Base-by-base conservation (phyloP, 2,797 vertebrate species). In the Esox masquinongy region DNA sequence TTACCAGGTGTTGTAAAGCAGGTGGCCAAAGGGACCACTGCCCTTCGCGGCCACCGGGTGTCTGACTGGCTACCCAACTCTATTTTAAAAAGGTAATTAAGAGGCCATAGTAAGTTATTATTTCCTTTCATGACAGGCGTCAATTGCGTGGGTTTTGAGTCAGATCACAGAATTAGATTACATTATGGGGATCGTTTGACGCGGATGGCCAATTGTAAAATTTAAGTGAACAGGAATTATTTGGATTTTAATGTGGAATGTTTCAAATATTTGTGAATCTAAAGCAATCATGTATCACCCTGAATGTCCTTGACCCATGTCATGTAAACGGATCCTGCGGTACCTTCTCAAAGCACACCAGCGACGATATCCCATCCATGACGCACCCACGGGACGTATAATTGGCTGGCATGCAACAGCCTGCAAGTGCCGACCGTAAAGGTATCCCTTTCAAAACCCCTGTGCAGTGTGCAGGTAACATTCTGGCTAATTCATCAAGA, bases 1-100 rank as follows among this genome's bases (percentile, higher is more conserved):
- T 94, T 90, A 90, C 94, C 96, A 97, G 96, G 96, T 97, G 96
- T 90, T 74, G 74, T 72, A 6, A 77, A 84, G 85, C 86, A 88
- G 83, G 83, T 85, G 86, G 83, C 79, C 81, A 83, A 84, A 77
- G 50, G 53, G 79, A 78, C 64, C 80, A 68, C 77, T 59, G 24
- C 19, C 16, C 50, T 51, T 16, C 3, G 43, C 74, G 71, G 64
- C 80, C 80, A 77, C 31, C 6, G 59, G 43, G 74, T 49, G 73
- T 73, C 53, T 14, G 77, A 84, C 31, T 79, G 67, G 53, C 74
- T 64, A 79, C 53, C 31, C 22, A 61, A 74, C 36, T 79, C 29
- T 51, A 11, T 77, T 77, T 80, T 74, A 17, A 34, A 72, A 72
- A 59, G 19, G 17, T 68, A 11, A 68, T 53, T 68, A 36, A 66